These are phyloP conservation scores for Platycheirus rosarum DNA, from an alignment of 2,888 invertebrate genomes.

Conservation along the genomic window DNA sequence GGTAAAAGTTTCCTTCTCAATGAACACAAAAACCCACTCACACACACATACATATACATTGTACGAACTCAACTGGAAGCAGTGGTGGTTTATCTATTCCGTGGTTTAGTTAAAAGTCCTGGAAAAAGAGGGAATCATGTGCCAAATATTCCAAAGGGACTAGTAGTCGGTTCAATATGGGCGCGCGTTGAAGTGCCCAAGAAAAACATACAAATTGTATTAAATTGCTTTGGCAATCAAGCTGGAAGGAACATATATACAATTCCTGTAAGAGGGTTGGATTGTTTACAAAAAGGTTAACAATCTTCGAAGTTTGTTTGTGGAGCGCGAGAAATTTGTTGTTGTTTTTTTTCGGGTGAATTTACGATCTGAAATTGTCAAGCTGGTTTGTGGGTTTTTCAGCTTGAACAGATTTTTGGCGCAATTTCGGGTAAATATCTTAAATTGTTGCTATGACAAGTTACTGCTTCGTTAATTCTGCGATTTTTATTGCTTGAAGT, in stretches of 20 bases:
- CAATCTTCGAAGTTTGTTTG: not conserved
- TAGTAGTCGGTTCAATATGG: constrained; percentile 45
- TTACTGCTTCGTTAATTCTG: not conserved
- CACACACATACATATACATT: not conserved
- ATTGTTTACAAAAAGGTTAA: constrained; percentile 10
- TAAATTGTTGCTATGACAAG: not conserved
- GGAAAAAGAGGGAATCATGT: constrained; percentile 38
- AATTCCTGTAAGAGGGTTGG: not conserved
- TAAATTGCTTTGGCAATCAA: constrained; percentile 62
- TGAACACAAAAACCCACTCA: constrained; percentile 10
- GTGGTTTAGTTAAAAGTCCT: constrained; percentile 38
- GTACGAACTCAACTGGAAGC: constrained; percentile 7
- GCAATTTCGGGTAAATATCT: not conserved
- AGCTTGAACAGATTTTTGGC: not conserved
- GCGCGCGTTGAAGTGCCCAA: constrained; percentile 48
- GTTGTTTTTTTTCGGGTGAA: not conserved
- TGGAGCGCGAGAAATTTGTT: not conserved
- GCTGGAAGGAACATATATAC: not conserved
- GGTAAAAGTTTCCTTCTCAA: constrained; percentile 28
- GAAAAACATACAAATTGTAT: constrained; percentile 63
- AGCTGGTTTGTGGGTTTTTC: not conserved
- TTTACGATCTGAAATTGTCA: not conserved
- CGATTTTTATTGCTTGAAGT: not conserved
- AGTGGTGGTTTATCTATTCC: constrained; percentile 22
- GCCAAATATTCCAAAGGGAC: constrained; percentile 47